Percentiles rank a stretch among this genome's conserved stretches.
These are phyloP conservation scores for Dynastes hyllus DNA, from an alignment of 2,888 invertebrate species.

Conservation along the genomic window DNA sequence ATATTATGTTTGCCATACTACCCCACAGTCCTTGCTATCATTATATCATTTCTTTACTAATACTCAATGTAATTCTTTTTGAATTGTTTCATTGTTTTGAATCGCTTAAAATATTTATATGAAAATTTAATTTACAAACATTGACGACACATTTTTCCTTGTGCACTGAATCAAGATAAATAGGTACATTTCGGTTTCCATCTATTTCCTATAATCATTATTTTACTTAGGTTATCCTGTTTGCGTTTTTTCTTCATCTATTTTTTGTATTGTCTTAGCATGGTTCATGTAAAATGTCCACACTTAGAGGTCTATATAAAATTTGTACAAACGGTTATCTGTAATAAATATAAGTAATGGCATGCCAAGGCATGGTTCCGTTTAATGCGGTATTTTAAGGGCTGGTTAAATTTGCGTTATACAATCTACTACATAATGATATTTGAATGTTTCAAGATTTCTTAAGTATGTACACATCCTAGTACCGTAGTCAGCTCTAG, in stretches of 20 bases:
- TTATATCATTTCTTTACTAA: too few species aligned
- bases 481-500: too few species aligned
- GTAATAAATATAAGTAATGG: conserved; percentile 18
- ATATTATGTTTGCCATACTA: too few species aligned
- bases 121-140: neutral
- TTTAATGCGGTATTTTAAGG: conserved; percentile 31
- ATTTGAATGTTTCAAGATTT: conserved; percentile 26
- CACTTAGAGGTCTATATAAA: conserved; percentile 16
- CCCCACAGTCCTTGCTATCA: too few species aligned
- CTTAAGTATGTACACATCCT: too few species aligned
- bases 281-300: conserved; percentile 7
- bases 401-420: conserved; percentile 14
- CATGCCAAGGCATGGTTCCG: conserved; percentile 40
- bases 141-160: neutral
- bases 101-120: neutral
- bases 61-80: neutral
- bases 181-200: neutral
- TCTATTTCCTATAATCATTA: conserved; percentile 6
- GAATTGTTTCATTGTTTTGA: conserved; percentile 5
- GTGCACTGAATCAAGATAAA: conserved; percentile 27
- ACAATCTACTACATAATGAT: conserved; percentile 1
- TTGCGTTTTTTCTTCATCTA: conserved; percentile 33
- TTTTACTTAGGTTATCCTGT: neutral
- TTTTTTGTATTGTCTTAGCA: conserved; percentile 14
- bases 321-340: conserved; percentile 9